Evolutionary conservation across 2,113 vertebrate species (phyloP), one percentile per base, ranked within the genome.

Genomic region (Gymnarchus niloticus): DNA sequence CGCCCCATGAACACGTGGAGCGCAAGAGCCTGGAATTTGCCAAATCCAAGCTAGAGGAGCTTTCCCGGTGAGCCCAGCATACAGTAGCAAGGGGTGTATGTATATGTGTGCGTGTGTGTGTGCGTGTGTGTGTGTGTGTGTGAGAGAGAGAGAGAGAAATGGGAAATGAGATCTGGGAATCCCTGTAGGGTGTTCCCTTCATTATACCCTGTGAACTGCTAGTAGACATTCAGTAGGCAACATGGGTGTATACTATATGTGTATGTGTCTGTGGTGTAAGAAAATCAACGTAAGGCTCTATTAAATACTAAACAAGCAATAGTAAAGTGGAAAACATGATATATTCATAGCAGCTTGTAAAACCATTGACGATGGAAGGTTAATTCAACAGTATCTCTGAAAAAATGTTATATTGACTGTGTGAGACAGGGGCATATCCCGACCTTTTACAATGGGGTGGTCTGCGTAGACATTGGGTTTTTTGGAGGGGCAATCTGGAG

Each of bases 21-120:
- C 95, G 98, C 85, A 99, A 98, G 91, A 99, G 98, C 88, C 95
- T 99, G 88, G 97, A 99, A 90, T 99, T 99, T 89, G 98, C 98
- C 83, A 99, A 99, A 87, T 99, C 98, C 81, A 99, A 99, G 85
- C 92, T 99, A 87, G 98, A 99, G 90, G 97, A 99, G 87, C 93
- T 99, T 56, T 99, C 98, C 92, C 97, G 98, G 98, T 96, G 92
- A 57, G 80, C 80, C 51, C 28, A 0, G 6, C 3, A 3, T 54
- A 54, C 0, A 14, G 0, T 25, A 6, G 21, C 41, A 21, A 49
- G 4, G 6, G 1, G 10, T 37, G 21, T 23, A 6, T 61, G 33
- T 76, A 8, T 76, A 17, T 37, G 69, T 33, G 65, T 21, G 6
- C 19, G 80, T 82, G 80, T 81, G 78, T 81, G 17, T 7, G 21